Base-by-base conservation (phyloP, 1,140 invertebrate genomes). In the Archegozetes longisetosus region DNA sequence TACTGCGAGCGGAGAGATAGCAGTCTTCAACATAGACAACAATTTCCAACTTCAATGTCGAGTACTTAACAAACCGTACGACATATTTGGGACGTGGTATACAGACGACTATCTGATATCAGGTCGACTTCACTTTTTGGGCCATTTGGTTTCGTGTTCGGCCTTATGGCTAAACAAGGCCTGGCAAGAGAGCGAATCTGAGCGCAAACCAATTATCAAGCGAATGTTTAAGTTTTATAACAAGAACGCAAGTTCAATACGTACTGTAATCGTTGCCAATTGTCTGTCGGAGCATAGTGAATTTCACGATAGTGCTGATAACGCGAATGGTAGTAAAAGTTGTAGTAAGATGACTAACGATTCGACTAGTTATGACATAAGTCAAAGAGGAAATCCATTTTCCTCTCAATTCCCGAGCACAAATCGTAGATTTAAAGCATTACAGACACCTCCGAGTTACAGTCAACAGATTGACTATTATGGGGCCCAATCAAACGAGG, bases 81-180 rank as follows among this genome's bases (percentile, higher is more conserved):
- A 90, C 71, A 84, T 89, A 64, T 89, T 89, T 74, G 87, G 87
- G 20, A 84, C 85, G 46, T 91, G 87, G 87, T 89, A 86, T 66
- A 86, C 83, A 68, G 85, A 89, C 67, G 78, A 79, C 64, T 84
- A 87, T 71, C 73, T 90, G 3, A 69, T 91, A 49, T 88, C 86
- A 23, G 86, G 87, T 49, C 82, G 86, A 67, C 72, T 88, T 1
- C 78, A 82, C 67, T 88, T 85, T 84, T 72, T 88, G 27, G 84
- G 83, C 12, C 81, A 86, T 69, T 71, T 88, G 58, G 81, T 86
- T 24, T 88, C 84, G 64, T 80, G 81, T 27, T 87, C 84, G 46
- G 77, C 84, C 25, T 71, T 91, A 6, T 88, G 84, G 84, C 73
- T 91, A 0, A 89, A 87, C 72, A 88, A 87, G 71, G 86, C 84